Evolutionary conservation across 2,113 vertebrate genomes (phyloP), one percentile per base, ranked within the genome.

Genomic region (Percopsis transmontana): DNA sequence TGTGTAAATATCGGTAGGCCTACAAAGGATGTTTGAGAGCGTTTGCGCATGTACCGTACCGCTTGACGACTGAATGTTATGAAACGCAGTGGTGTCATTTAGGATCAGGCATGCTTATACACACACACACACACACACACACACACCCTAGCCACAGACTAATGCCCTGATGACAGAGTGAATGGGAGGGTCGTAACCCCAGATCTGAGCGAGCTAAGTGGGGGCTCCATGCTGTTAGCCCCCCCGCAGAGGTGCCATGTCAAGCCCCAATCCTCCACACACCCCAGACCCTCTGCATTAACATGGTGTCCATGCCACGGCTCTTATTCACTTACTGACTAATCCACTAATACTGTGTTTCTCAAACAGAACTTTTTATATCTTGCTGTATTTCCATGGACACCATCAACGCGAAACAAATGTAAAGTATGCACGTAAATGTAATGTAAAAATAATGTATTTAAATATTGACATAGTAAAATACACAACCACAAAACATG

Each of bases 191-290:
- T 62, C 47, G 23, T 33, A 33, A 33, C 27, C 2, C 45, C 21
- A 64, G 56, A 67, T 60, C 54, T 66, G 44, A 64, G 58, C 41
- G 44, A 64, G 58, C 41, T 39, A 15, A 39, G 60, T 53, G 0
- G 50, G 60, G 51, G 41, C n/a, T 44, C 10, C 14, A 44, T 39
- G 50, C 24, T 40, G 40, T 79, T 10, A 50, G 42, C 42, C 13
- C 52, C 44, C 61, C n/a, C n/a, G n/a, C n/a, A 1, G 5, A 38
- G 42, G 20, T 19, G 18, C 10, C 38, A 11, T 18, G 48, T 44
- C 13, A 44, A 33, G 27, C 27, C 27, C 8, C 27, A 70, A 41
- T 15, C 66, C 51, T 62, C 55, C 23, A 67, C 42, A 48, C 44
- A 62, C 39, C 39, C 39, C 39, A 7, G 42, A 44, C 4, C 38